Evolutionary conservation across 2,888 invertebrate species (phyloP).

Genomic region (Cabera pusaria): DNA sequence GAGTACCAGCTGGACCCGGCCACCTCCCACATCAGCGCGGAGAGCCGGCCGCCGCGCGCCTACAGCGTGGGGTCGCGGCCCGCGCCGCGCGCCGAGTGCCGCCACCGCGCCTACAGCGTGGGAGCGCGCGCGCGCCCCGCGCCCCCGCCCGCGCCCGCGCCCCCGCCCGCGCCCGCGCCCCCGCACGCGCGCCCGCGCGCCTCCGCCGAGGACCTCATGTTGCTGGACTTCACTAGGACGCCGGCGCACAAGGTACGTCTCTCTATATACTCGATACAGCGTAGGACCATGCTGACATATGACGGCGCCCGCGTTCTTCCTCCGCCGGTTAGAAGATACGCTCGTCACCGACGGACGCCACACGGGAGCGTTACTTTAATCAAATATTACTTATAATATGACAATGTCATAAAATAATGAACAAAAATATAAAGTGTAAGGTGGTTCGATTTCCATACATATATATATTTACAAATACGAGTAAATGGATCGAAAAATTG

Average conservation of each 20-base stretch:
- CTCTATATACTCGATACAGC: background rate
- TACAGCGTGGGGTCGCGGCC: constrained; percentile 77
- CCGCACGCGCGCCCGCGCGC: constrained; percentile 63
- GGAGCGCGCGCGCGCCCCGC: constrained; percentile 67
- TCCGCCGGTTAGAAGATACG: too few relatives aligned
- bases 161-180: constrained; percentile 25
- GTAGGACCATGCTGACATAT: too few relatives aligned
- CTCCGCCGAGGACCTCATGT: constrained; percentile 90
- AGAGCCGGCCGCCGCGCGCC: constrained; percentile 81
- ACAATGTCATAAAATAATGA: too few relatives aligned
- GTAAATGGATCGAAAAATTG: too few relatives aligned
- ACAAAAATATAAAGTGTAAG: too few relatives aligned
- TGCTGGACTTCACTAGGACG: constrained; percentile 82
- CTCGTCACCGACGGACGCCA: too few relatives aligned
- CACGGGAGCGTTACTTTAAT: too few relatives aligned
- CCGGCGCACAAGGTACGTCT: constrained; percentile 48
- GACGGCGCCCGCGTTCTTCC: too few relatives aligned
- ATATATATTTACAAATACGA: too few relatives aligned
- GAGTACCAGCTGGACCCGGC: constrained; percentile 93
- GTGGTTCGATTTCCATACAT: too few relatives aligned
- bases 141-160: constrained; percentile 11
- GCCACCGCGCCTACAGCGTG: constrained; percentile 90
- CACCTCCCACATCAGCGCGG: constrained; percentile 86
- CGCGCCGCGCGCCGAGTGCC: constrained; percentile 53
- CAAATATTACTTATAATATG: too few relatives aligned